Conservation (phyloP, 2,113 vertebrate species). For the Sporophila hypoxantha region DNA sequence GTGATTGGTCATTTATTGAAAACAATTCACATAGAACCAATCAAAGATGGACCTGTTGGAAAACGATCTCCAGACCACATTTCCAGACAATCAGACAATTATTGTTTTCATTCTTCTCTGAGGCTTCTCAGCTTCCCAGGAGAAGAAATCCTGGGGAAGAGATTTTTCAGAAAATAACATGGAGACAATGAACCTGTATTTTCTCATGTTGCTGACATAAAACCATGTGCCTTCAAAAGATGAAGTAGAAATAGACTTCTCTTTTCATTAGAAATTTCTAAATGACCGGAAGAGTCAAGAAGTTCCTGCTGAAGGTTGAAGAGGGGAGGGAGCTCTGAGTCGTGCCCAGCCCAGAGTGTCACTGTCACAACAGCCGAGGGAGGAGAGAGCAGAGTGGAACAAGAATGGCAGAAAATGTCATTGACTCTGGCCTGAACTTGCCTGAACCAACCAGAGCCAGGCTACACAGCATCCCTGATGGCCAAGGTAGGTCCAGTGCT, state of each 20-base stretch:
- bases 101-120: too few relatives aligned
- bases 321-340: background rate
- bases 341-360: fast-evolving
- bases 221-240: background rate
- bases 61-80: too few relatives aligned
- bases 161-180: too few relatives aligned
- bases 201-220: background rate
- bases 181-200: background rate
- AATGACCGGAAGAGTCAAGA: too few relatives aligned
- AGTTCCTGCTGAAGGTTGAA: background rate
- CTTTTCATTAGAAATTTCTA: too few relatives aligned
- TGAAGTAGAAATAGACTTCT: background rate
- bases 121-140: too few relatives aligned
- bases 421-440: background rate
- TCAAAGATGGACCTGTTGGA: too few relatives aligned
- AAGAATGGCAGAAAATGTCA: background rate
- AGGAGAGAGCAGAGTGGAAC: too few relatives aligned
- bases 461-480: background rate
- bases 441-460: background rate
- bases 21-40: too few relatives aligned
- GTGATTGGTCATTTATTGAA: too few relatives aligned
- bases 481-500: background rate
- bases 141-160: too few relatives aligned
- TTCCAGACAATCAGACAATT: too few relatives aligned
- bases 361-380: background rate